A percentile compares a stretch with the other conserved stretches of the same genome.
phyloP scores from a whole-genome alignment of 2,888 invertebrate species.

The Yponomeuta evonymella region DNA sequence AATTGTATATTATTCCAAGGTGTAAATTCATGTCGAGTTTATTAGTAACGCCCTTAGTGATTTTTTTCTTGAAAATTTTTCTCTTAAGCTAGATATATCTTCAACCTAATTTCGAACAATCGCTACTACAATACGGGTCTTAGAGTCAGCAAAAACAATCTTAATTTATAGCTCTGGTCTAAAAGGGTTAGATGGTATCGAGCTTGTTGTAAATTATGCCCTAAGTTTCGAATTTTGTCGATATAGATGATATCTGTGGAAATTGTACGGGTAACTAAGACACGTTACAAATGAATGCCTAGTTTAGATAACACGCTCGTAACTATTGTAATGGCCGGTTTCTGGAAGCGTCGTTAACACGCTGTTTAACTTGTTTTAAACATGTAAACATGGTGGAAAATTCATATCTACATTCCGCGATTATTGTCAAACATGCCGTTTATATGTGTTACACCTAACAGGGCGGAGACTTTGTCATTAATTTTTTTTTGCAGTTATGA shows the following conservation, averaged over 20 bases:
- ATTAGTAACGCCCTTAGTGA: too few relatives aligned
- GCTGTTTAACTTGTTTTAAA: too few relatives aligned
- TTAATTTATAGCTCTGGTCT: conserved; percentile 43
- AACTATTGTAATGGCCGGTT: background rate
- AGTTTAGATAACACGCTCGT: background rate
- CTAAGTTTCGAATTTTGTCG: conserved; percentile 13
- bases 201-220: conserved; percentile 13
- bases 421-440: too few relatives aligned
- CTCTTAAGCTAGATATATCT: background rate
- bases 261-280: background rate
- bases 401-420: too few relatives aligned
- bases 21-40: too few relatives aligned
- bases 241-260: conserved; percentile 9
- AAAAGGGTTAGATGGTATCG: conserved; percentile 17
- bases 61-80: too few relatives aligned
- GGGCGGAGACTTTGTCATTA: too few relatives aligned
- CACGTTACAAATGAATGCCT: background rate
- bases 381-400: too few relatives aligned
- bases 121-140: conserved; percentile 28
- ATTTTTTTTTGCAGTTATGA: too few relatives aligned
- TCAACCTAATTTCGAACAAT: conserved; percentile 26
- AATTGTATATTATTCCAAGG: too few relatives aligned
- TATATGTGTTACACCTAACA: too few relatives aligned
- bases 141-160: conserved; percentile 47
- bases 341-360: background rate